Evolutionary conservation across 2,113 vertebrate species (phyloP).

Genomic region (Helogale parvula): DNA sequence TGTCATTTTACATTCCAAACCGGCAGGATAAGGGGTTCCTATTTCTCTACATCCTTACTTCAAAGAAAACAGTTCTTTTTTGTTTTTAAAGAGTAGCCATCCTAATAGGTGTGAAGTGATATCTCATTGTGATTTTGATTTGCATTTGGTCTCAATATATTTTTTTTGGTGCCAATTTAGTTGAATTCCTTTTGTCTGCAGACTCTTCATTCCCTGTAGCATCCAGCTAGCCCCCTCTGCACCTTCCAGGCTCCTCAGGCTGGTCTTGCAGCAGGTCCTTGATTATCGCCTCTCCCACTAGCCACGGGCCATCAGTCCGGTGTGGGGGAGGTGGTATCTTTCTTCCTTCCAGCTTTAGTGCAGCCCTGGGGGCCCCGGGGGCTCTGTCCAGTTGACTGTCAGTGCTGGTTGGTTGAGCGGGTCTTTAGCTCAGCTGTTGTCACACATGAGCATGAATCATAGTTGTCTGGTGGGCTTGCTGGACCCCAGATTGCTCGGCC

Average conservation of each 20-base stretch:
- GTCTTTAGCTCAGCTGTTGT: background rate
- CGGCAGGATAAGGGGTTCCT: background rate
- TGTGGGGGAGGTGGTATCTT: background rate
- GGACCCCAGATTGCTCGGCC: background rate
- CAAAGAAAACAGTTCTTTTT: no score
- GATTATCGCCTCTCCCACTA: fast-evolving
- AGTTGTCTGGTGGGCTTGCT: background rate
- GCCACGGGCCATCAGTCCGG: background rate
- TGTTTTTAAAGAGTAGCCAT: background rate
- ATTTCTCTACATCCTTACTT: background rate
- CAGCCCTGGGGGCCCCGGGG: background rate
- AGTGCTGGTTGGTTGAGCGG: background rate
- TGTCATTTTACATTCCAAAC: background rate
- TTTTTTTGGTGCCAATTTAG: background rate
- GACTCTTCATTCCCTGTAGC: background rate
- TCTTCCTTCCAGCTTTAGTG: background rate
- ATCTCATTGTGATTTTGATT: background rate
- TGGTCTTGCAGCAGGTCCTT: background rate
- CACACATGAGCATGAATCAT: background rate
- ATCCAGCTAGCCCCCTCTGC: fast-evolving
- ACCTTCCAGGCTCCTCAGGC: background rate
- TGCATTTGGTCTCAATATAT: background rate
- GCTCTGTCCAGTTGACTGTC: background rate
- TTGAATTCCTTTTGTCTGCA: background rate
- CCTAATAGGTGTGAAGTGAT: background rate